A percentile compares a stretch with the other conserved stretches of the same genome.
phyloP scores from a whole-genome alignment of 2,888 invertebrate genomes.

The Morpho deidamia region DNA sequence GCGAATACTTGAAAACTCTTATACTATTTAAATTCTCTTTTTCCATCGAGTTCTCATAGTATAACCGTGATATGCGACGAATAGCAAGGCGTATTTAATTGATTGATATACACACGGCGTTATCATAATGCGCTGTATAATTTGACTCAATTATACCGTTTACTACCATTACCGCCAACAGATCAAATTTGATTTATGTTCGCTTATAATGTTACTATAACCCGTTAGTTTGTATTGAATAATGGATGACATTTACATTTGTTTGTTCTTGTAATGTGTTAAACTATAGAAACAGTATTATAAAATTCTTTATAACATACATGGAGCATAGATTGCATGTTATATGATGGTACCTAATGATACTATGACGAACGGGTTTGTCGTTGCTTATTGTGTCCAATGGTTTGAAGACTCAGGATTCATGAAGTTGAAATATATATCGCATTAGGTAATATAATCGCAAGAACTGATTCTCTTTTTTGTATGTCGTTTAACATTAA shows the following conservation, averaged over 20 bases:
- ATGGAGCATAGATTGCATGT: too few species aligned
- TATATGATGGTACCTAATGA: too few species aligned
- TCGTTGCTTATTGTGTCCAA: too few species aligned
- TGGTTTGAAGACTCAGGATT: too few species aligned
- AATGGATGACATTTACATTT: conserved; percentile 10
- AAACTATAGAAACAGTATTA: neutral
- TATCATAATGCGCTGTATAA: conserved; percentile 45
- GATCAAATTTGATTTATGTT: conserved; percentile 20
- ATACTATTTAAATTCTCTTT: neutral
- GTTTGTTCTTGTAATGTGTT: neutral
- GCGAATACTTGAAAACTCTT: too few species aligned
- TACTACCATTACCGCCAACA: conserved; percentile 21
- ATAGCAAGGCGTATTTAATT: conserved; percentile 31
- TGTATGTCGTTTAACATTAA: too few species aligned
- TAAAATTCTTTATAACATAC: too few species aligned
- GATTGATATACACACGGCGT: conserved; percentile 35
- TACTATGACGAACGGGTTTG: too few species aligned
- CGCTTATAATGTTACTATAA: conserved; percentile 1
- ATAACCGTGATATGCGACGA: conserved; percentile 13
- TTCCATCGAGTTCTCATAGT: conserved; percentile 8
- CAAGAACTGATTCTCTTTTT: too few species aligned
- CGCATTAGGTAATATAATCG: too few species aligned
- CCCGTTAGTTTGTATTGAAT: conserved; percentile 8
- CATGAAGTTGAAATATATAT: too few species aligned
- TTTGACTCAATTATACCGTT: conserved; percentile 33